Base-by-base conservation (phyloP, 1,140 invertebrate genomes). In the Lasioglossum baleicum region DNA sequence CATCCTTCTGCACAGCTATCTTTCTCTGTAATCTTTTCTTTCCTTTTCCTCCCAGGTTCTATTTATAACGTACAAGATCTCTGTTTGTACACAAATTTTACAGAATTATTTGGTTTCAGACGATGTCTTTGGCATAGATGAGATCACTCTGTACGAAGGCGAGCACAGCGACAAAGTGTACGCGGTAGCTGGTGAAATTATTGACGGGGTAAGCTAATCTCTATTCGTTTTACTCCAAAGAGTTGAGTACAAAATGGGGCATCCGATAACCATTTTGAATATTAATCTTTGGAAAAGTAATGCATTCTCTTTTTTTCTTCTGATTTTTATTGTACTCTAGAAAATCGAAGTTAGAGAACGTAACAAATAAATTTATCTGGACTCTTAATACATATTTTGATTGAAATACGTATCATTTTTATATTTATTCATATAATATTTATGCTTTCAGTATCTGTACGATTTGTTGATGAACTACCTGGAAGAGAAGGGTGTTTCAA, bases 381-480 rank as follows among this genome's bases (percentile, higher is more conserved):
- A 8, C 11, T 8, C 13, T 48, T 58, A 35, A 35, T 35, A 20
- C 11, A 20, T 40, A 8, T 26, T 35, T 7, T 40, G 35, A 8
- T 17, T 35, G 26, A n/a, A 20, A 56, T 65, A 17, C 17, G 0
- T 53, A n/a, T 73, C 11, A 15, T 7, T n/a, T 51, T n/a, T 3
- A 44, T 5, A 63, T 56, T 48, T 48, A 63, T 53, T 15, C 22
- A 17, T 42, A 13, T 51, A 7, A 56, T 82, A 71, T 84, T 85
- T 88, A 80, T 84, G 92, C 8, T 95, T 95, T 17, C 93, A 98
- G 97, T 97, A 98, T 90, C 93, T 99, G 40, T 99, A 99, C 90
- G 98, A 99, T 91, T 94, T 99, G 31, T 93, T 99, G 61, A 97
- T 99, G 96, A 98, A 98, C 88, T 94, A 97, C 77, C 94, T 99